A percentile compares a stretch with the other conserved stretches of the same genome.
phyloP scores from a whole-genome alignment of 2,888 invertebrate species.

The Pristionchus fissidentatus region DNA sequence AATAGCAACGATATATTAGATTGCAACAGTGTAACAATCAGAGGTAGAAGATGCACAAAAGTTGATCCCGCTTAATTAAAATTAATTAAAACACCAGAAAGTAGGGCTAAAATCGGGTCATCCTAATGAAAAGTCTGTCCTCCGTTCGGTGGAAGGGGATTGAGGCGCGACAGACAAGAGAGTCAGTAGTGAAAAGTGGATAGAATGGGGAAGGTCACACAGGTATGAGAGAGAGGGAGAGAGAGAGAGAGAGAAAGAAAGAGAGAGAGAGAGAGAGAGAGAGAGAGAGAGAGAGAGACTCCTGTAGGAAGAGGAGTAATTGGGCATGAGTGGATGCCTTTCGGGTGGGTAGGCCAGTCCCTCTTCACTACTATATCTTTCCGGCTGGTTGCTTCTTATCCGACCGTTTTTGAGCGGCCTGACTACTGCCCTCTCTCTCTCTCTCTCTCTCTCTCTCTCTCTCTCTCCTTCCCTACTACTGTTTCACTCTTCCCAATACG shows the following conservation, averaged over 20 bases:
- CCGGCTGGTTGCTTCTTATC: no score
- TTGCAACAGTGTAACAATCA: background rate
- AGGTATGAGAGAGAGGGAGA: background rate
- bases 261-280: background rate
- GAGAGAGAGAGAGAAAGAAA: background rate
- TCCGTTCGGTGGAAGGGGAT: background rate
- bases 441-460: background rate
- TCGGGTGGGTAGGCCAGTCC: background rate
- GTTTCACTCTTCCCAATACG: background rate
- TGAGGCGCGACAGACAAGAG: background rate
- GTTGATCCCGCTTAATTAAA: background rate
- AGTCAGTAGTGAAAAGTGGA: constrained; percentile 23
- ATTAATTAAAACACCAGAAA: background rate
- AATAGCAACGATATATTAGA: no score
- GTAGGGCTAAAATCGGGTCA: background rate
- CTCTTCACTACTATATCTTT: no score
- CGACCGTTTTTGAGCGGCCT: background rate
- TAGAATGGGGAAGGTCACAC: constrained; percentile 19
- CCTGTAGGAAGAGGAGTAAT: constrained; percentile 6
- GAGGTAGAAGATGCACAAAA: background rate
- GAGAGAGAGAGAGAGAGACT: background rate
- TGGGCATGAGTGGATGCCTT: constrained; percentile 20
- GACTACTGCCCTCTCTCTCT: background rate
- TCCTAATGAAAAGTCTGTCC: background rate
- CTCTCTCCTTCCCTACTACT: background rate